A percentile compares a stretch with the other conserved stretches of the same genome.
These are phyloP conservation scores for Pantherophis vulpinus DNA, from an alignment of 2,797 vertebrate genomes.

Conservation along the genomic window DNA sequence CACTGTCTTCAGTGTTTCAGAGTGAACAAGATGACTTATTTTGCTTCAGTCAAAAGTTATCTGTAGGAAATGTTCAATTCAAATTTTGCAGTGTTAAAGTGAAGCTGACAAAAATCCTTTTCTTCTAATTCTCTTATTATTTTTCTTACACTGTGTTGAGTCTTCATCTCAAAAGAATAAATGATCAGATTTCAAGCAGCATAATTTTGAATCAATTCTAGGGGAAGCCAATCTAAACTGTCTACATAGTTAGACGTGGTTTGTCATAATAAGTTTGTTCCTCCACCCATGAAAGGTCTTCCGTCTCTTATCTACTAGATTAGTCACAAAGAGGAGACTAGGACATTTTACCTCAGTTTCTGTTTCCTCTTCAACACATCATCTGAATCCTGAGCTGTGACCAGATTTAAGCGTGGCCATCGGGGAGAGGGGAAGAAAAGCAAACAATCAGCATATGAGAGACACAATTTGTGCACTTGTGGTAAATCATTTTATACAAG, in stretches of 20 bases:
- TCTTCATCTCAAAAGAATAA: background rate
- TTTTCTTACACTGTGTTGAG: background rate
- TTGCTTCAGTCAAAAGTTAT: background rate
- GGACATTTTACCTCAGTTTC: background rate
- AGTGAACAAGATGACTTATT: background rate
- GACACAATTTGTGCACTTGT: background rate
- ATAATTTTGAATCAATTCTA: constrained; percentile 16
- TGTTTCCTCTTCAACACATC: background rate
- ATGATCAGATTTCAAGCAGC: background rate
- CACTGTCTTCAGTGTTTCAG: background rate
- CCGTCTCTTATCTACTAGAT: background rate
- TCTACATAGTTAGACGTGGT: background rate
- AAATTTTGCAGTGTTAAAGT: background rate
- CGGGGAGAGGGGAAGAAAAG: background rate
- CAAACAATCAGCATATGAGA: background rate
- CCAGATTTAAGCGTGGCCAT: background rate
- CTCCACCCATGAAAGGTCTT: background rate
- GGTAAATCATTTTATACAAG: background rate
- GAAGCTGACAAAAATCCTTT: background rate
- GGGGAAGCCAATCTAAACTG: background rate
- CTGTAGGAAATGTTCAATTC: background rate
- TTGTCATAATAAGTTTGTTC: background rate
- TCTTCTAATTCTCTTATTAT: background rate
- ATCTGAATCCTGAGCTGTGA: background rate
- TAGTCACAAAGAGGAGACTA: background rate